Evolutionary conservation across 2,797 vertebrate genomes (phyloP).

Genomic region (Acanthurus lineatus): DNA sequence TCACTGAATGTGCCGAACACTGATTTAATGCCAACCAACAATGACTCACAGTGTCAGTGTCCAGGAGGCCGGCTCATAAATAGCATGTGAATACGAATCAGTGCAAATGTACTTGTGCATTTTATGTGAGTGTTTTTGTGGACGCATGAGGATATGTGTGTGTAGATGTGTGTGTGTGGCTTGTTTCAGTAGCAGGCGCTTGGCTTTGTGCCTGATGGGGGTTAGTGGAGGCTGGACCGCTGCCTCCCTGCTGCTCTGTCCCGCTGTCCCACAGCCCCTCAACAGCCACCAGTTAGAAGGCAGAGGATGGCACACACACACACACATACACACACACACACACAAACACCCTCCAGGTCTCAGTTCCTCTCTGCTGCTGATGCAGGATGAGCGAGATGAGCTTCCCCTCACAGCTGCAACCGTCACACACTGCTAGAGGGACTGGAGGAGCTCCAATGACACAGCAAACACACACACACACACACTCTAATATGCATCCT

Average conservation of each 20-base stretch:
- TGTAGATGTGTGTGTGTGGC: slow-evolving; percentile 25
- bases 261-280: slow-evolving; percentile 58
- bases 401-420: slow-evolving; percentile 70
- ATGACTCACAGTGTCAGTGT: slow-evolving; percentile 56
- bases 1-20: slow-evolving; percentile 51
- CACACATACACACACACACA: too few relatives aligned
- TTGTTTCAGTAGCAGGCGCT: slow-evolving; percentile 46
- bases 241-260: slow-evolving; percentile 59
- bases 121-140: neutral
- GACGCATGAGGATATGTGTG: slow-evolving; percentile 27
- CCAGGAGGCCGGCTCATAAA: slow-evolving; percentile 54
- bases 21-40: slow-evolving; percentile 62
- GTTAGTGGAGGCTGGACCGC: slow-evolving; percentile 69
- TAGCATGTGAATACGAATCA: slow-evolving; percentile 18
- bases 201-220: slow-evolving; percentile 69
- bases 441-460: slow-evolving; percentile 63
- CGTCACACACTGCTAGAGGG: slow-evolving; percentile 68
- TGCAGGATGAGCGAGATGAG: slow-evolving; percentile 54
- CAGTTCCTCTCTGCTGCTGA: slow-evolving; percentile 44
- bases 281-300: slow-evolving; percentile 54
- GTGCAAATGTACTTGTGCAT: slow-evolving; percentile 13
- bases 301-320: slow-evolving; percentile 15
- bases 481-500: slow-evolving; percentile 3
- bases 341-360: slow-evolving; percentile 26
- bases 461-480: slow-evolving; percentile 37